Percentiles rank a stretch among this genome's conserved stretches.
These are phyloP conservation scores for Cloeon dipterum DNA, from an alignment of 2,888 invertebrate genomes.

Conservation along the genomic window DNA sequence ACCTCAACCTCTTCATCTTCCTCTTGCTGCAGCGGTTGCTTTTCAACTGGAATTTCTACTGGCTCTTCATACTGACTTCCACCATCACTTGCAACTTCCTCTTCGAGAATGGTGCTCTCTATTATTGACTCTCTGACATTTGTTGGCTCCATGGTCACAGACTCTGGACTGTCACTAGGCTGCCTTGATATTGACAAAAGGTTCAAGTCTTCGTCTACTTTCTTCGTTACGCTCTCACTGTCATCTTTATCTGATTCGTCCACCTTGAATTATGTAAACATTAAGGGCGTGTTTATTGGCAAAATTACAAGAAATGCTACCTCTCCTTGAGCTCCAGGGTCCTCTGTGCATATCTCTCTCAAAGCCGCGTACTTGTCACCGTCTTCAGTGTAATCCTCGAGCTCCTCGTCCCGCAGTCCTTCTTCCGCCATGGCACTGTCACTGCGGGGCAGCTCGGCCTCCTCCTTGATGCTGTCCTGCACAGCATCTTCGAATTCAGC, in stretches of 20 bases:
- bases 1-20: background rate
- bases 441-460: background rate
- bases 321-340: constrained; percentile 11
- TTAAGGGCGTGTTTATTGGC: too few relatives aligned
- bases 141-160: constrained; percentile 9
- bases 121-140: constrained; percentile 12
- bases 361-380: constrained; percentile 57
- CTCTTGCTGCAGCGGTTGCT: background rate
- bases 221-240: constrained; percentile 7
- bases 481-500: constrained; percentile 4
- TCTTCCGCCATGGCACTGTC: background rate
- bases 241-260: constrained; percentile 12
- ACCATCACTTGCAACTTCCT: constrained; percentile 11
- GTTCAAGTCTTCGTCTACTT: constrained; percentile 7
- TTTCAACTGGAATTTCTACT: constrained; percentile 7
- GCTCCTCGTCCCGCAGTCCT: constrained; percentile 10
- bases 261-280: too few relatives aligned
- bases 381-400: constrained; percentile 10
- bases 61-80: constrained; percentile 6
- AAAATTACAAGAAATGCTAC: constrained; percentile 17
- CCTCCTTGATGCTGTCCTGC: background rate
- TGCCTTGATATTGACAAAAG: constrained; percentile 11
- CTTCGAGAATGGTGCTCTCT: constrained; percentile 13
- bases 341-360: constrained; percentile 30
- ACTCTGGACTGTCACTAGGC: constrained; percentile 12